Evolutionary conservation across 35 echinoderm and acorn worm genomes (phyloP), one percentile per base, ranked within the genome.

Genomic region (Hemicentrotus pulcherrimus): DNA sequence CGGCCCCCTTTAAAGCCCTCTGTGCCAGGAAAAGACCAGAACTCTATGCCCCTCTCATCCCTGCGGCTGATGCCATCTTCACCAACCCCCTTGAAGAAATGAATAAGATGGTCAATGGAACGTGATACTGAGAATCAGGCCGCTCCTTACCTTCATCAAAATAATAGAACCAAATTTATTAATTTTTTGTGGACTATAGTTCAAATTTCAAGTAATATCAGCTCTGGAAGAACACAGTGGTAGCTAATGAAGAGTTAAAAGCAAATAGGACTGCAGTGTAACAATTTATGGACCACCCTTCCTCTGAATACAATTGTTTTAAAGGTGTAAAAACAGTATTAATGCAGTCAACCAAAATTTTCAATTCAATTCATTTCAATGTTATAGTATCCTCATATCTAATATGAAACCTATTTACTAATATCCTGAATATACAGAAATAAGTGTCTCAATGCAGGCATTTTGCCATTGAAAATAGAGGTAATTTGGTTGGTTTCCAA

Each of bases 21-120:
- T 93, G 91, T 31, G 91, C 48, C 45, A 93, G 91, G 48, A 93
- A 93, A 33, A 47, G 48, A 58, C 91, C 91, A 19, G 91, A 93
- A 47, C 91, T 93, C 91, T 93, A 93, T 47, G 46, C 91, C 11
- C 91, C 91, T 22, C 91, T 93, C 8, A 32, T 93, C 46, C 91
- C 91, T 24, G 46, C 46, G 5, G 48, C n/a, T 22, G 91, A 93
- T 48, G 46, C 91, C 11, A 24, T 93, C 30, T 28, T 93, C 16
- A 93, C 91, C 16, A 93, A 93, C n/a, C 91, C 91, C 30, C 48
- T 93, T 22, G 91, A 93, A 28, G 91, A 93, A 93, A 93, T 93
- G 91, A 58, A 93, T 47, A 93, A 93, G 48, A 93, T 93, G 91
- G 91, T 93, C 16, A 93, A 93, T 93, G 48, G 91, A n/a, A 93